Evolutionary conservation across 2,888 invertebrate genomes (phyloP), one percentile per base, ranked within the genome.

Genomic region (Nomada ferruginata): DNA sequence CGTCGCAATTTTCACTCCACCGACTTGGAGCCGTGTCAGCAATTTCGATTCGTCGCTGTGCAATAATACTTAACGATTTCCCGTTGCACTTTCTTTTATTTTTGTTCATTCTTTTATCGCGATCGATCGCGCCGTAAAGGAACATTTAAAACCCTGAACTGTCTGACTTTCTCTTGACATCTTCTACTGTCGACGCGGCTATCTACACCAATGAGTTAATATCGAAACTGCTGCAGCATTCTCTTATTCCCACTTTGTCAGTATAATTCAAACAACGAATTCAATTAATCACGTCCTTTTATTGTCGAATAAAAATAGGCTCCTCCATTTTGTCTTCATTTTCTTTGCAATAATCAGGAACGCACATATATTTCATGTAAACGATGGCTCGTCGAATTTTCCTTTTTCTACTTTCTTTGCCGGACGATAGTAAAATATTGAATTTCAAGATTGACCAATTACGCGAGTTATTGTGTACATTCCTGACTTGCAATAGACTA

Each of bases 111-210:
- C 7, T 55, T 3, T 55, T 57, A 23, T 36, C 47, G 1, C 18
- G 18, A 57, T 29, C 15, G 9, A 44, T 36, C 55, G 44, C 2
- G 9, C 20, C 65, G 10, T 4, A 3, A 1, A 13, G 52, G 20
- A 66, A 20, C 57, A 18, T 53, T 63, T 68, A 18, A 23, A 23
- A 52, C 18, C 26, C 29, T 15, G 57, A 23, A 2, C 20, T 26
- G 83, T 55, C 83, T 70, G 83, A 70, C 83, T 72, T 64, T 76
- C 72, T 57, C 64, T 76, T 50, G 83, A 84, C 47, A 57, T 64
- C 36, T 71, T 76, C 83, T 29, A 83, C 82, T 82, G 70, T n/a
- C 23, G 44, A 23, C 57, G 57, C 57, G 5, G 42, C 10, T n/a
- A 44, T 53, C 55, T 76, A 73, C 53, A 29, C 29, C 50, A 29